Evolutionary conservation across 2,113 vertebrate genomes (phyloP), one percentile per base, ranked within the genome.

Genomic region (Patagioenas fasciata): DNA sequence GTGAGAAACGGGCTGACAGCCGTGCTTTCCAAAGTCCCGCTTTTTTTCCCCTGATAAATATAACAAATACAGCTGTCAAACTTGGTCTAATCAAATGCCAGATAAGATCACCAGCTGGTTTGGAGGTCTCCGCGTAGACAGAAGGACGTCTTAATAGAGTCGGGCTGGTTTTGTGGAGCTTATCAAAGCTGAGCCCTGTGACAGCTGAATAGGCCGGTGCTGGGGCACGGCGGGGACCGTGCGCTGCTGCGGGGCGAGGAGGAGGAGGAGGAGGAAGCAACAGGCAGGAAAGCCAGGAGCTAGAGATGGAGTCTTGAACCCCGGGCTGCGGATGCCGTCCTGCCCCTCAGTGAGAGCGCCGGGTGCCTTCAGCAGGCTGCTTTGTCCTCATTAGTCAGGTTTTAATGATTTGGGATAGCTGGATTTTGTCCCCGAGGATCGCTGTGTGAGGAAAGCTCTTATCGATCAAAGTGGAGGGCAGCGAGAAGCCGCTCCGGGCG

Each of bases 51-150:
- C 96, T 87, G 97, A 96, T 96, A 96, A 97, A 96, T 89, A 54
- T 93, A 97, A 98, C 98, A 98, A 98, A 98, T 96, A 94, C 96
- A 97, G 92, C 98, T 98, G 98, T 98, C 98, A 98, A 88, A 97
- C 91, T 62, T 13, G 91, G 95, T 96, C 97, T 93, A 81, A 95
- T 97, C 98, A 97, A 94, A 96, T 66, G 89, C 95, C 97, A 96
- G 97, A 98, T 97, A 98, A 95, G 96, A 98, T 98, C 97, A 93
- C 93, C 97, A 97, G 97, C 98, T 98, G 97, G 91, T 97, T 96
- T 29, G 26, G 94, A 97, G 97, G 96, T 87, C 97, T 97, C 93
- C 5, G 17, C 85, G 89, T 93, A 96, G 97, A 96, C 97, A 96
- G 98, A 81, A 78, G 48, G 95, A 97, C 96, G 96, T 97, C 96